Conservation (phyloP, 2,113 vertebrate genomes). For the Clupea harengus region DNA sequence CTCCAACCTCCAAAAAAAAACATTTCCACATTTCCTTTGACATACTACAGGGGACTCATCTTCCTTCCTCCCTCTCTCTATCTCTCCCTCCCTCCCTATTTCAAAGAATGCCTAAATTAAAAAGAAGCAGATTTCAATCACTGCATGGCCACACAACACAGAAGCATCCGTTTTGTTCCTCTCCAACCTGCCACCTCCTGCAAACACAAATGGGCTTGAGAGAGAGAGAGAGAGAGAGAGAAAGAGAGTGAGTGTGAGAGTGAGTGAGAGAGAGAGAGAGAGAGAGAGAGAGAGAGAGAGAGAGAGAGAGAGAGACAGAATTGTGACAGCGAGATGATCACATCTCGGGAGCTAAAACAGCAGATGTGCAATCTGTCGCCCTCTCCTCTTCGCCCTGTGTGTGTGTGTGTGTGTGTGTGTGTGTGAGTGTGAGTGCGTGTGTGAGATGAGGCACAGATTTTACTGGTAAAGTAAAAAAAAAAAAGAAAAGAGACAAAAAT, state of each 20-base stretch:
- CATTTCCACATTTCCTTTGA: too few species aligned
- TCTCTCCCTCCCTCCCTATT: background rate
- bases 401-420: too few species aligned
- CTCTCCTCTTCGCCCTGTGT: background rate
- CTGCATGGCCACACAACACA: background rate
- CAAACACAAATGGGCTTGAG: background rate
- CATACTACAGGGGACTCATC: background rate
- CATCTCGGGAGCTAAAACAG: background rate
- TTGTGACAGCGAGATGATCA: background rate
- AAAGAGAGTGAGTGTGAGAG: too few species aligned
- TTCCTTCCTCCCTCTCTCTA: background rate
- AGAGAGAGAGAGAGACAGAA: background rate
- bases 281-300: background rate
- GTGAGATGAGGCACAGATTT: too few species aligned
- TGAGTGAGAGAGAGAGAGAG: background rate
- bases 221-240: background rate
- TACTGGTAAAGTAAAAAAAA: background rate
- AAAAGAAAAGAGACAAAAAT: background rate
- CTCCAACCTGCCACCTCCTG: background rate
- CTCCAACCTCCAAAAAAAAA: background rate
- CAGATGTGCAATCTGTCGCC: constrained; percentile 5
- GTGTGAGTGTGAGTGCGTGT: too few species aligned
- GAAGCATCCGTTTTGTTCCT: background rate
- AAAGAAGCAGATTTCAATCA: constrained; percentile 12
- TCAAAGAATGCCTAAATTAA: background rate